phyloP scores from a whole-genome alignment of 1,140 invertebrate species.

The Papilio xuthus region DNA sequence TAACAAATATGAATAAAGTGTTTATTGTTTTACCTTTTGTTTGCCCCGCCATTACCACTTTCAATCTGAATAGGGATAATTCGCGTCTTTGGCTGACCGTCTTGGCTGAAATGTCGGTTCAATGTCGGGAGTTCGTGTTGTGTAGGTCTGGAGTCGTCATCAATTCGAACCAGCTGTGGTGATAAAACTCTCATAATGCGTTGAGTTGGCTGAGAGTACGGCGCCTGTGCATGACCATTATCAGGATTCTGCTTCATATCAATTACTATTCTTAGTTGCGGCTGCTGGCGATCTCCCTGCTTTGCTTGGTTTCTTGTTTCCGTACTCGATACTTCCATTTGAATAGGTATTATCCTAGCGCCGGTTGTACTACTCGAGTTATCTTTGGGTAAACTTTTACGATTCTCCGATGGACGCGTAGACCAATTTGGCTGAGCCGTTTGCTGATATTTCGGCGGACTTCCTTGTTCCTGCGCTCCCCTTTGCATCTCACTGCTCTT shows the following conservation, averaged over 20 bases:
- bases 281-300: conserved; percentile 62
- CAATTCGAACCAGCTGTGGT: conserved; percentile 75
- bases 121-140: conserved; percentile 69
- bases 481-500: conserved; percentile 75
- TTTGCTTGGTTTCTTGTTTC: conserved; percentile 65
- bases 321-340: conserved; percentile 76
- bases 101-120: conserved; percentile 64
- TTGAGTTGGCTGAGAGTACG: conserved; percentile 74
- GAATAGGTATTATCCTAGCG: conserved; percentile 74
- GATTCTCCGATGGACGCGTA: conserved; percentile 73
- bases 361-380: conserved; percentile 53
- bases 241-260: conserved; percentile 72
- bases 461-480: conserved; percentile 64
- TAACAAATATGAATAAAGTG: not conserved
- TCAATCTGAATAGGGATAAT: conserved; percentile 82
- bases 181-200: conserved; percentile 78
- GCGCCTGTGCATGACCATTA: conserved; percentile 44
- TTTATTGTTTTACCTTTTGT: conserved; percentile 62
- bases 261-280: conserved; percentile 77
- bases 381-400: conserved; percentile 75
- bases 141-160: conserved; percentile 53
- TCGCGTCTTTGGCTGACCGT: conserved; percentile 75
- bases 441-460: conserved; percentile 73
- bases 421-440: conserved; percentile 73
- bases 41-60: conserved; percentile 68